These are phyloP conservation scores for Beroe forskalii DNA, from an alignment of 37 sponge, comb jelly and placozoan species.

Conservation along the genomic window DNA sequence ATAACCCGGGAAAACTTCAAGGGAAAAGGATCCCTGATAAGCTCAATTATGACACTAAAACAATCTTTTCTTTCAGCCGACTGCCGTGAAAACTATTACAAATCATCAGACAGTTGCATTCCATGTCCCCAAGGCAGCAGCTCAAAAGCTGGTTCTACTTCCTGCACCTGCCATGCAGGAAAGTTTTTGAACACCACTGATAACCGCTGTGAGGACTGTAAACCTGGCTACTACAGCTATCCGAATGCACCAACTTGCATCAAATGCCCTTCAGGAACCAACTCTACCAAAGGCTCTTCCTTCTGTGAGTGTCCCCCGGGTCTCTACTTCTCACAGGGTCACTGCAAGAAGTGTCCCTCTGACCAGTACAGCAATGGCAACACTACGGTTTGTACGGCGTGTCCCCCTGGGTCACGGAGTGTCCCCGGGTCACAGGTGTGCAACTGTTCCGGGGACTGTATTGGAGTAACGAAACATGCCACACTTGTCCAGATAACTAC, in stretches of 20 bases:
- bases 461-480: not conserved
- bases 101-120: not conserved
- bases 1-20: too few species aligned
- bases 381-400: not conserved
- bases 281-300: not conserved
- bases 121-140: not conserved
- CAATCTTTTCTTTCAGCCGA: not conserved
- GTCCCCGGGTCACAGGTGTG: not conserved
- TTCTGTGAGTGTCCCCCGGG: slow-evolving; percentile 6
- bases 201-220: not conserved
- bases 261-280: not conserved
- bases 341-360: not conserved
- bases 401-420: slow-evolving; percentile 21
- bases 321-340: not conserved
- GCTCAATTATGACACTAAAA: too few species aligned
- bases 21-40: too few species aligned
- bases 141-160: not conserved
- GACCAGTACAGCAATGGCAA: not conserved
- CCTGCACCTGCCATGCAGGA: not conserved
- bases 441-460: slow-evolving; percentile 13
- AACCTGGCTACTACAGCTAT: not conserved
- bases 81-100: not conserved
- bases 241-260: not conserved
- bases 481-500: not conserved
- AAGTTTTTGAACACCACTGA: not conserved